Evolutionary conservation across 2,113 vertebrate species (phyloP).

Genomic region (Stercorarius parasiticus): DNA sequence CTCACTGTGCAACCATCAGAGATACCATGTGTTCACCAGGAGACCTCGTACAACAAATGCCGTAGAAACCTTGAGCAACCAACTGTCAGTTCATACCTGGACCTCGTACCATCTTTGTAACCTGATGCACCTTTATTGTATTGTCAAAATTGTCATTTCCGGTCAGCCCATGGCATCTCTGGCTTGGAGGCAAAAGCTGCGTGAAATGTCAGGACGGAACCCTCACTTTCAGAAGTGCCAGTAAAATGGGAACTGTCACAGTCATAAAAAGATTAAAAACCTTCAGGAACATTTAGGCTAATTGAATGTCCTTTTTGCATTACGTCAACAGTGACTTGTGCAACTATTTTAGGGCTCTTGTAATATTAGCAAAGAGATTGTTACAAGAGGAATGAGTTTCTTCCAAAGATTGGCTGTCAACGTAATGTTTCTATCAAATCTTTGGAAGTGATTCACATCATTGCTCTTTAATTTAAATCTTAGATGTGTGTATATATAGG

Average conservation of each 20-base stretch:
- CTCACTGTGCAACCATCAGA: rapidly evolving
- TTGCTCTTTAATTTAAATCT: background rate
- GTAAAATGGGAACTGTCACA: background rate
- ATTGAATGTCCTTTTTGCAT: background rate
- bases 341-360: background rate
- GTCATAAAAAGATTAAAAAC: background rate
- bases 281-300: background rate
- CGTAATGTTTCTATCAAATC: background rate
- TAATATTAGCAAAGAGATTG: background rate
- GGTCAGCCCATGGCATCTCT: background rate
- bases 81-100: background rate
- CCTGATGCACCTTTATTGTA: background rate
- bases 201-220: background rate
- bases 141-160: background rate
- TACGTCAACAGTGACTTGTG: background rate
- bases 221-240: background rate
- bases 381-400: background rate
- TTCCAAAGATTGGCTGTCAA: background rate
- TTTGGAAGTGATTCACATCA: background rate
- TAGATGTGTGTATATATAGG: background rate
- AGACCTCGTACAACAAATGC: background rate
- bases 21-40: background rate
- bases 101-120: background rate
- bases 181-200: background rate
- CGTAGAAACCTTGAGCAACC: background rate